phyloP scores from a whole-genome alignment of 2,888 invertebrate species.

The Cartodere bifasciata region DNA sequence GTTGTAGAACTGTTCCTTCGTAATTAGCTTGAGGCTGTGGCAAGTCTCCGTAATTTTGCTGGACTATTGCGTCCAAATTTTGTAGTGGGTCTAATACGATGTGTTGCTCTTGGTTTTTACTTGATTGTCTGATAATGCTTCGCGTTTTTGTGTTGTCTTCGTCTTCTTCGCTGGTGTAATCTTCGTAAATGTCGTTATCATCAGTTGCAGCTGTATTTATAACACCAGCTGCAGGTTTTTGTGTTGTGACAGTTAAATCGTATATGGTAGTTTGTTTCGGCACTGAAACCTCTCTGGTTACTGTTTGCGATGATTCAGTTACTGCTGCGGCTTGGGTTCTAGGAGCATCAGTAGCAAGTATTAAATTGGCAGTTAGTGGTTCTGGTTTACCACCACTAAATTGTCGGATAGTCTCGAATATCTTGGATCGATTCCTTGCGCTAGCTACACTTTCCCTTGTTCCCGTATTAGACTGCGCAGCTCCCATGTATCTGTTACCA shows the following conservation, averaged over 20 bases:
- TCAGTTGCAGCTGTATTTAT: too few relatives aligned
- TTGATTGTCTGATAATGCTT: constrained; percentile 21
- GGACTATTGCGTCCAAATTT: constrained; percentile 46
- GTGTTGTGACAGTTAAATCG: too few relatives aligned
- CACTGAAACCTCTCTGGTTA: too few relatives aligned
- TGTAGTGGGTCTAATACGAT: constrained; percentile 46
- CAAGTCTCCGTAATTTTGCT: constrained; percentile 40
- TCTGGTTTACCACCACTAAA: too few relatives aligned
- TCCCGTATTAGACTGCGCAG: constrained; percentile 73
- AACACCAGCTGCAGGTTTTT: too few relatives aligned
- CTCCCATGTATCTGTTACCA: constrained; percentile 41
- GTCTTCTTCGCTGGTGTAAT: constrained; percentile 38
- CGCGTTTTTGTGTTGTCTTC: constrained; percentile 34
- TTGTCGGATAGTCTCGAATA: too few relatives aligned
- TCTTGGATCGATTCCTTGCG: constrained; percentile 23
- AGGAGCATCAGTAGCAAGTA: too few relatives aligned
- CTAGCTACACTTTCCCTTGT: constrained; percentile 40
- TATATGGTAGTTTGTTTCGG: too few relatives aligned
- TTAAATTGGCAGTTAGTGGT: too few relatives aligned
- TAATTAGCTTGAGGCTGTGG: too few relatives aligned
- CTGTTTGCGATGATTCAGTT: too few relatives aligned
- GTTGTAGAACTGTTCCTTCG: constrained; percentile 47
- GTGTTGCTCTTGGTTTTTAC: constrained; percentile 44
- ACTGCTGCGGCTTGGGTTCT: too few relatives aligned
- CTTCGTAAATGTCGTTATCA: constrained; percentile 30